Percentiles rank a stretch among this genome's conserved stretches.
phyloP scores from a whole-genome alignment of 2,113 vertebrate species.

The Tachycineta bicolor region DNA sequence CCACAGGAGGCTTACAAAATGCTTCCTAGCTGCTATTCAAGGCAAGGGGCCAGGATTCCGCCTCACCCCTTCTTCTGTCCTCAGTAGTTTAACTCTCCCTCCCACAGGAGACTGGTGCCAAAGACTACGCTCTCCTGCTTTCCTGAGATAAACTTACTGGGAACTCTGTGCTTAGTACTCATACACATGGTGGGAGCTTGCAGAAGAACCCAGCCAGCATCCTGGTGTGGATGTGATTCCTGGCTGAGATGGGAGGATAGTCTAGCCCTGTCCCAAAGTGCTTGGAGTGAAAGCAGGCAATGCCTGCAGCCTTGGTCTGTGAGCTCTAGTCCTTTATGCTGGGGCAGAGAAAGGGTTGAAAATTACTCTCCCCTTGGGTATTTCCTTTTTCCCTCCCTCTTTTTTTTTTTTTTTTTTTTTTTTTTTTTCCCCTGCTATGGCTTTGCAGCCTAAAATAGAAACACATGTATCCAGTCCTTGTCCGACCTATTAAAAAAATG shows the following conservation, averaged over 20 bases:
- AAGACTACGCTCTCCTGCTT: not conserved
- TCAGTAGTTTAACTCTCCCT: not conserved
- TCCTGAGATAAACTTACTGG: not conserved
- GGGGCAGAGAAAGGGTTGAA: not conserved
- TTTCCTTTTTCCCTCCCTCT: not conserved
- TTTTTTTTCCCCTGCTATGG: not conserved
- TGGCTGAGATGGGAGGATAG: not conserved
- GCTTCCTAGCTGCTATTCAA: not conserved
- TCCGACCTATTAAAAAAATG: conserved; percentile 17
- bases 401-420: not conserved
- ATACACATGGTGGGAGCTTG: not conserved
- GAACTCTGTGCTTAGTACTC: not conserved
- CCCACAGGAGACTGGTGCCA: not conserved
- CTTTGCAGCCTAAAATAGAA: conserved; percentile 31
- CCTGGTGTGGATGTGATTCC: not conserved
- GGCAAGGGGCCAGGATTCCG: not conserved
- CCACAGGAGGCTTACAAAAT: not conserved
- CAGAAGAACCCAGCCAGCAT: not conserved
- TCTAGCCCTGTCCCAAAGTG: not conserved
- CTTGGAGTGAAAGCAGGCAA: not conserved
- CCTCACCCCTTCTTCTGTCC: not conserved
- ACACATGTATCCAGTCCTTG: not conserved
- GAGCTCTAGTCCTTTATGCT: not conserved
- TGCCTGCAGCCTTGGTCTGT: not conserved
- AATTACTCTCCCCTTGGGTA: not conserved